Evolutionary conservation across 2,113 vertebrate genomes (phyloP).

Genomic region (Sylvia atricapilla): DNA sequence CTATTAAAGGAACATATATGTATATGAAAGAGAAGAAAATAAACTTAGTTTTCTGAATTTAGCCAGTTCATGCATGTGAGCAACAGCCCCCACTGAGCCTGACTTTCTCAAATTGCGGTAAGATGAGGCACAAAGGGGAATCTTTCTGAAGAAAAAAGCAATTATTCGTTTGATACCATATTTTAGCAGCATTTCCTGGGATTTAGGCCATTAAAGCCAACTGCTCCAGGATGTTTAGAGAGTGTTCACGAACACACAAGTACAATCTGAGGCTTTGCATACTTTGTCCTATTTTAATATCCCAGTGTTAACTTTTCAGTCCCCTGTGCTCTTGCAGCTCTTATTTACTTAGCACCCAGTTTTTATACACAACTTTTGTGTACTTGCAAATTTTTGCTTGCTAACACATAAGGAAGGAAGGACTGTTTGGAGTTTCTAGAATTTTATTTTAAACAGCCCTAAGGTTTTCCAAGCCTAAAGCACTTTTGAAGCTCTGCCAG

Average conservation of each 20-base stretch:
- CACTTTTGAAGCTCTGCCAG: background rate
- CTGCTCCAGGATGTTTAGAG: constrained; percentile 37
- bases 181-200: constrained; percentile 3
- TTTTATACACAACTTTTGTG: background rate
- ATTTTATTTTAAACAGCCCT: background rate
- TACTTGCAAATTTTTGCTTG: background rate
- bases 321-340: background rate
- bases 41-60: background rate
- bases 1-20: background rate
- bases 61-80: background rate
- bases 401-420: background rate
- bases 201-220: background rate
- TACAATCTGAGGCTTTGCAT: background rate
- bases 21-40: background rate
- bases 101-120: background rate
- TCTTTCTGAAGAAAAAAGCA: background rate
- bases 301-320: background rate
- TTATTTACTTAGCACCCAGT: background rate
- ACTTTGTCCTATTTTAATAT: background rate
- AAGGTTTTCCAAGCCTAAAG: background rate
- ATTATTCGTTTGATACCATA: background rate
- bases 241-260: background rate
- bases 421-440: background rate
- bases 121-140: background rate
- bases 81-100: background rate